Percentiles rank a stretch among this genome's conserved stretches.
Conservation (phyloP, 2,888 invertebrate species). For the Melieria picta region DNA sequence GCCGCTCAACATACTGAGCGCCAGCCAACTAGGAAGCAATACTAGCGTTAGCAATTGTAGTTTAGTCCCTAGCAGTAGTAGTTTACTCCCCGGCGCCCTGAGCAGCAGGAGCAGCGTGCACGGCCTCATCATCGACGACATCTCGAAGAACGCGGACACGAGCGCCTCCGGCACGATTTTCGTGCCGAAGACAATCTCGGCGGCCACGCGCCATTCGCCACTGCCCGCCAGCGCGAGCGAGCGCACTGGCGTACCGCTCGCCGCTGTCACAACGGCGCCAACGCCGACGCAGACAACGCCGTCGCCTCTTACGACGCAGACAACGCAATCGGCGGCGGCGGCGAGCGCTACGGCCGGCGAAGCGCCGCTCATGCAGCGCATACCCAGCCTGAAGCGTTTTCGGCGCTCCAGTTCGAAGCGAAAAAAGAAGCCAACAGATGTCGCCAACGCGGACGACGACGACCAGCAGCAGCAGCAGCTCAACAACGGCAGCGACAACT, state of each 20-base stretch:
- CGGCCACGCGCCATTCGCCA: conserved; percentile 49
- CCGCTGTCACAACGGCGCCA: conserved; percentile 41
- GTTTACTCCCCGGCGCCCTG: conserved; percentile 49
- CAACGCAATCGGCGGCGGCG: not conserved
- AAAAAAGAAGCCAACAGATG: conserved; percentile 64
- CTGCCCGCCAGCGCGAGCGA: conserved; percentile 24
- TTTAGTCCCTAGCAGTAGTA: conserved; percentile 40
- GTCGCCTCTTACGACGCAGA: conserved; percentile 4
- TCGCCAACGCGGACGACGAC: conserved; percentile 69
- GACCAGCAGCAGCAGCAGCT: conserved; percentile 69
- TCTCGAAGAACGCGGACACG: conserved; percentile 57
- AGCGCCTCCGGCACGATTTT: conserved; percentile 54
- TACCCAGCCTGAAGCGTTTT: conserved; percentile 76
- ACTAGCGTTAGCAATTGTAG: conserved; percentile 46
- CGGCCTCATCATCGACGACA: conserved; percentile 59
- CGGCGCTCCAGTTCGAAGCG: conserved; percentile 78
- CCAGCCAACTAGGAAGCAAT: conserved; percentile 60
- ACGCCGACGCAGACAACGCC: not conserved
- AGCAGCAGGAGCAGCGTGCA: conserved; percentile 54
- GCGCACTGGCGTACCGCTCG: conserved; percentile 27
- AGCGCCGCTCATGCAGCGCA: conserved; percentile 41
- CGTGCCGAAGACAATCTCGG: conserved; percentile 58
- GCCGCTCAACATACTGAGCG: conserved; percentile 61
- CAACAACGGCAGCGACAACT: conserved; percentile 79
- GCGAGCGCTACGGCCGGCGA: conserved; percentile 5